These are phyloP conservation scores for Eupithecia pulchellata DNA, from an alignment of 2,888 invertebrate genomes.

Conservation along the genomic window DNA sequence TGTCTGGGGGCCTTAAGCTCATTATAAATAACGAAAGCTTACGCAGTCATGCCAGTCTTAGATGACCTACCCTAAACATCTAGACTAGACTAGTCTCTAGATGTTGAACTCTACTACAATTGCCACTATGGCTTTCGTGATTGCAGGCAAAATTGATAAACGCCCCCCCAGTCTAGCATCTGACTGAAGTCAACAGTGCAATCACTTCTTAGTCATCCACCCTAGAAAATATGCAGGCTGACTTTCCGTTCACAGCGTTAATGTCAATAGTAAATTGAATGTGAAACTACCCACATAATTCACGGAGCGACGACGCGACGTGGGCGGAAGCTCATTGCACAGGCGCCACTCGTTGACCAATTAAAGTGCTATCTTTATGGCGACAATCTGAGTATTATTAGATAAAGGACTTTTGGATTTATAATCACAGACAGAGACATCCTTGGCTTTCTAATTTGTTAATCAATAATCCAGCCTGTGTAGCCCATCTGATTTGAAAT, in stretches of 20 bases:
- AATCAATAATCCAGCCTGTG: neutral
- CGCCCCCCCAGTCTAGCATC: neutral
- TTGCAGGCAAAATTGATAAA: neutral
- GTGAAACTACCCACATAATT: conserved; percentile 1
- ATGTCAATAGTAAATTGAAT: conserved; percentile 4
- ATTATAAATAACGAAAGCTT: too few species aligned
- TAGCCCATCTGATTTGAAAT: too few species aligned
- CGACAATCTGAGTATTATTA: neutral
- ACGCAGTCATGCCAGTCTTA: too few species aligned
- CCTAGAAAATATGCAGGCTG: neutral
- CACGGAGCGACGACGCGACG: neutral
- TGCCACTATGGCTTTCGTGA: neutral
- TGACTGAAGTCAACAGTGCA: neutral
- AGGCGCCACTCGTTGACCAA: conserved; percentile 2
- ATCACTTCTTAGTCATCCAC: neutral
- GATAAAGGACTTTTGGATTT: neutral
- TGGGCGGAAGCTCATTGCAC: conserved; percentile 4
- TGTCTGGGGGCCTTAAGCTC: too few species aligned
- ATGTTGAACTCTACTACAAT: too few species aligned
- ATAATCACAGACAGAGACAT: neutral
- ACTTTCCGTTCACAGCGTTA: neutral
- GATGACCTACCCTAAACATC: too few species aligned
- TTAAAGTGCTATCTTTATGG: neutral
- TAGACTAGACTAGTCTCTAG: too few species aligned
- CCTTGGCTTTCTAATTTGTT: neutral